A percentile compares a stretch with the other conserved stretches of the same genome.
phyloP scores from a whole-genome alignment of 2,797 vertebrate genomes.

The Huso huso region DNA sequence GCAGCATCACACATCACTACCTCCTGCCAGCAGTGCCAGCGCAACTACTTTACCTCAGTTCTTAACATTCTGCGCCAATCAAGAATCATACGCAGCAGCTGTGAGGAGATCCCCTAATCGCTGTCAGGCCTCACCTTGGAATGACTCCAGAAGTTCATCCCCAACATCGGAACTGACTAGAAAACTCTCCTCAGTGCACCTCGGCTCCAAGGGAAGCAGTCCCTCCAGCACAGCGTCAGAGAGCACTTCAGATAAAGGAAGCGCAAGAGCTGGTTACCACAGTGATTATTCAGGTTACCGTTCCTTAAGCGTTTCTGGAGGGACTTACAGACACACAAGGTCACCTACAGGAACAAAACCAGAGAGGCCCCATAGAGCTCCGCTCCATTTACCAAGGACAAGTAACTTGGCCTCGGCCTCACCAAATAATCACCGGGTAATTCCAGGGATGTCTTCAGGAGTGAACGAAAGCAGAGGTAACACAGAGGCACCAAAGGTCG shows the following conservation, averaged over 20 bases:
- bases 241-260: slow-evolving; percentile 63
- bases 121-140: slow-evolving; percentile 59
- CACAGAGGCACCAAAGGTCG: slow-evolving; percentile 60
- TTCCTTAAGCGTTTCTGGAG: slow-evolving; percentile 31
- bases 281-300: slow-evolving; percentile 48
- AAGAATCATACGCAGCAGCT: slow-evolving; percentile 79
- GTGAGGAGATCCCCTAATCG: slow-evolving; percentile 66
- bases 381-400: slow-evolving; percentile 44
- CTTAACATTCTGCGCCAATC: slow-evolving; percentile 67
- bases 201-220: slow-evolving; percentile 89
- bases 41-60: slow-evolving; percentile 66
- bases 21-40: slow-evolving; percentile 54
- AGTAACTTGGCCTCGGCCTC: slow-evolving; percentile 34
- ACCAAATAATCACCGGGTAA: slow-evolving; percentile 41
- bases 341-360: slow-evolving; percentile 35
- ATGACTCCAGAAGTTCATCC: slow-evolving; percentile 74
- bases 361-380: slow-evolving; percentile 38
- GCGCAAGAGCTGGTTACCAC: slow-evolving; percentile 35
- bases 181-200: slow-evolving; percentile 70
- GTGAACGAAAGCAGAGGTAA: slow-evolving; percentile 38
- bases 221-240: slow-evolving; percentile 83
- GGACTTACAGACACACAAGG: slow-evolving; percentile 39
- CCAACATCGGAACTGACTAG: slow-evolving; percentile 65
- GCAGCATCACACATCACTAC: slow-evolving; percentile 33
- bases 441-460: slow-evolving; percentile 74